Evolutionary conservation across 2,888 invertebrate species (phyloP).

Genomic region (Liopterus haemorrhoidalis): DNA sequence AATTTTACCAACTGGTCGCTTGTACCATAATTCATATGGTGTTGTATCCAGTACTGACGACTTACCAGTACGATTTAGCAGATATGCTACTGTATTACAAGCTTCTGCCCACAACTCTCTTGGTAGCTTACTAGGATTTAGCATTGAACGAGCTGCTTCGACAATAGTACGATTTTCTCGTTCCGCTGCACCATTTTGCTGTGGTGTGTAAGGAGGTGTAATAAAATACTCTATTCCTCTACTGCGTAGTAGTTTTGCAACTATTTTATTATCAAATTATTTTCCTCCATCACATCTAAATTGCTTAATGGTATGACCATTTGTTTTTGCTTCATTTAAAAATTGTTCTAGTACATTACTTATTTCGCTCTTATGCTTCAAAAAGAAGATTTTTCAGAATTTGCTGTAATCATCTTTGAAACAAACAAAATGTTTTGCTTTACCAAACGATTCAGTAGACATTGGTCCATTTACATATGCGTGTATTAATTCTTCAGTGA

Average conservation of each 20-base stretch:
- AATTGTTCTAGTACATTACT: conserved; percentile 19
- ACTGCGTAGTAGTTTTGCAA: conserved; percentile 6
- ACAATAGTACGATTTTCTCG: conserved; percentile 26
- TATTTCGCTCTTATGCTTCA: conserved; percentile 28
- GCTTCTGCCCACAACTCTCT: conserved; percentile 38
- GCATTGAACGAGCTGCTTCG: conserved; percentile 29
- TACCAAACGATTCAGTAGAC: conserved; percentile 19
- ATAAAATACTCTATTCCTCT: conserved; percentile 21
- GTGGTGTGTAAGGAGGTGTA: conserved; percentile 22
- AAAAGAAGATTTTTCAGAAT: conserved; percentile 22
- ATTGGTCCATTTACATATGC: conserved; percentile 30
- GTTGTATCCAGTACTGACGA: no score
- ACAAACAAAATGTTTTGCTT: conserved; percentile 25
- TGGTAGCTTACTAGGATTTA: conserved; percentile 31
- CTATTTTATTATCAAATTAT: conserved; percentile 15
- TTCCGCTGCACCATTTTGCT: conserved; percentile 25
- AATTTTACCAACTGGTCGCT: no score
- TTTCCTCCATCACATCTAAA: conserved; percentile 16
- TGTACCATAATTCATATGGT: no score
- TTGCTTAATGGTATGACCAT: conserved; percentile 14
- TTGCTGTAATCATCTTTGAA: conserved; percentile 29
- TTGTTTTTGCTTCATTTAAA: conserved; percentile 26
- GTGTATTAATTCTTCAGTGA: conserved; percentile 26
- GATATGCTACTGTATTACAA: conserved; percentile 33
- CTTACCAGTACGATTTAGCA: no score